A percentile compares a stretch with the other conserved stretches of the same genome.
These are phyloP conservation scores for Drosophila bocqueti DNA, from an alignment of 1,140 invertebrate species.

Conservation along the genomic window DNA sequence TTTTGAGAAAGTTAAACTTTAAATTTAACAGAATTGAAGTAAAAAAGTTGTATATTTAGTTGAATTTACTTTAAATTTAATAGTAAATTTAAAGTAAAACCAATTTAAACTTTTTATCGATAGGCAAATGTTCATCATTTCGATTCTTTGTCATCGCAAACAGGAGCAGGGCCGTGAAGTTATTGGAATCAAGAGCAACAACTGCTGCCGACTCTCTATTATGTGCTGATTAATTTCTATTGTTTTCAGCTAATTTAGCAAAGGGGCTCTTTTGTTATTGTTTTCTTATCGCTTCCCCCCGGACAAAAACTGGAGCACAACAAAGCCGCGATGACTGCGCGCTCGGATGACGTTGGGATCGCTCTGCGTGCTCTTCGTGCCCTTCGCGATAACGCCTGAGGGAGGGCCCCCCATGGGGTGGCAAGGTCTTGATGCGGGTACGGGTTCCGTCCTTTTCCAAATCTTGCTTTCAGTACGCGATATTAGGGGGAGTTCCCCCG, in stretches of 20 bases:
- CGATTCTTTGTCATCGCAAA: conserved; percentile 5
- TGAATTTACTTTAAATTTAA: not conserved
- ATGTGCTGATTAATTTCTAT: conserved; percentile 35
- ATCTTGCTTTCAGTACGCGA: not conserved
- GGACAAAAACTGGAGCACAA: conserved; percentile 31
- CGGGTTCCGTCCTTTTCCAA: not conserved
- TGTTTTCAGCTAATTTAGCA: conserved; percentile 48
- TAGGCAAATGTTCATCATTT: not conserved
- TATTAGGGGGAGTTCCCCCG: conserved; percentile 8
- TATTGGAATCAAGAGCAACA: conserved; percentile 31
- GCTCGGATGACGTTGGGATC: conserved; percentile 26
- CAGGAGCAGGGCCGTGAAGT: not conserved
- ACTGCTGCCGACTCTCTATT: not conserved
- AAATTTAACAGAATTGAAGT: too few relatives aligned
- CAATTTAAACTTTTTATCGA: not conserved
- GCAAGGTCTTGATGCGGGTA: not conserved
- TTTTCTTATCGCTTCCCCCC: conserved; percentile 60
- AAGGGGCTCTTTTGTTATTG: conserved; percentile 40
- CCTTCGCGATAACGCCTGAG: conserved; percentile 17
- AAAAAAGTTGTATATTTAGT: too few relatives aligned
- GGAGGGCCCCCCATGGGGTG: conserved; percentile 15
- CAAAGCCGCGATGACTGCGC: conserved; percentile 1
- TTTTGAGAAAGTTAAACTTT: too few relatives aligned
- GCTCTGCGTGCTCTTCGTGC: not conserved
- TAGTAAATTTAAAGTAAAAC: not conserved